These are phyloP conservation scores for Carollia perspicillata DNA, from an alignment of 2,113 vertebrate species.

Conservation along the genomic window DNA sequence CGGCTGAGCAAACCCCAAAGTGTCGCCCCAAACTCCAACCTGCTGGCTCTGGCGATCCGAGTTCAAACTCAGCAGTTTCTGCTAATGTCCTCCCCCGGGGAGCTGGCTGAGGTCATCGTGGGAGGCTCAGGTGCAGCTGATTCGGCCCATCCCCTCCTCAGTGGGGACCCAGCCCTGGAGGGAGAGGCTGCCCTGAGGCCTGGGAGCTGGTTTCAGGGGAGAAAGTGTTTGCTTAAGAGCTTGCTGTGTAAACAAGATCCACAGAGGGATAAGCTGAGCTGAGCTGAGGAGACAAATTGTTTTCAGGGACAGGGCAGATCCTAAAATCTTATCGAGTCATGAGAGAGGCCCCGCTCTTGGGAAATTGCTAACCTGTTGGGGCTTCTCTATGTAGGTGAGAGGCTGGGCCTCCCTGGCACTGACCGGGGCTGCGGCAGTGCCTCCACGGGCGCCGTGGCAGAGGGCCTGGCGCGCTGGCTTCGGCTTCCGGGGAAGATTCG, in stretches of 20 bases:
- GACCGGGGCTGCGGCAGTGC: not conserved
- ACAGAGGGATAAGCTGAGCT: not conserved
- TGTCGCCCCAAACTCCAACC: not conserved
- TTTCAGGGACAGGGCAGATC: conserved; percentile 32
- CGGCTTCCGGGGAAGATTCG: not conserved
- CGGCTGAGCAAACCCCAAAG: not conserved
- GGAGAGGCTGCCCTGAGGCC: not conserved
- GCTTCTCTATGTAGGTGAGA: not conserved
- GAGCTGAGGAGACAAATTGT: conserved; percentile 43
- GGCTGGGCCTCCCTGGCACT: not conserved
- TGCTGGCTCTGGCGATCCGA: not conserved
- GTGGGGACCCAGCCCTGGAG: not conserved
- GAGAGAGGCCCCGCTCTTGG: not conserved
- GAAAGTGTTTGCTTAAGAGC: conserved; percentile 47
- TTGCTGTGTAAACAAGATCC: conserved; percentile 64
- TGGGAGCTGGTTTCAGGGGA: conserved; percentile 10
- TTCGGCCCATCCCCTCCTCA: not conserved
- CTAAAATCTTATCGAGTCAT: not conserved
- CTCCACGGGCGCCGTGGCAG: not conserved
- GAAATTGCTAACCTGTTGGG: not conserved
- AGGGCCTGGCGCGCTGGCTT: not conserved
- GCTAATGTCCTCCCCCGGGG: not conserved
- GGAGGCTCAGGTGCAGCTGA: not conserved
- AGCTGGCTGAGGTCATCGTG: not conserved
- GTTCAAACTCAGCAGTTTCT: not conserved